Evolutionary conservation across 1,140 invertebrate genomes (phyloP), one percentile per base, ranked within the genome.

Genomic region (Campoletis sonorensis): DNA sequence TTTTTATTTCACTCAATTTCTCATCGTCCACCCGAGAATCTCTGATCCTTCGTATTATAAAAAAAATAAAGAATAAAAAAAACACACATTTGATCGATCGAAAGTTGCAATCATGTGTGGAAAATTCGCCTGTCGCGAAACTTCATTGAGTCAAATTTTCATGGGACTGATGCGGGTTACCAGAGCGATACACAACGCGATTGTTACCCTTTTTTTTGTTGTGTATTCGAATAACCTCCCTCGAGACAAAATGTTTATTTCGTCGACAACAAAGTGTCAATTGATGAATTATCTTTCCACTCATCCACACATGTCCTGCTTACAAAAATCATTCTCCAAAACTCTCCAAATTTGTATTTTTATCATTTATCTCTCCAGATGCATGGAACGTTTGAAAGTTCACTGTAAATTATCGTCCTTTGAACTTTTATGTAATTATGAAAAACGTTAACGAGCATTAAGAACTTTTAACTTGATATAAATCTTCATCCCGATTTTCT

Each of bases 61-160:
- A 45, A 45, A 45, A 64, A 30, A 11, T 26, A n/a, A n/a, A n/a
- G n/a, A n/a, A n/a, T n/a, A n/a, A n/a, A n/a, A n/a, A n/a, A n/a
- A n/a, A n/a, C n/a, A n/a, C n/a, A n/a, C n/a, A n/a, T 86, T 88
- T 92, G 91, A 92, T 92, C 81, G 89, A 92, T 91, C 88, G 84
- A 86, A 83, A 87, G 86, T 82, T 85, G 82, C 88, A 85, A 85
- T 91, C 89, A 88, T 87, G 89, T 89, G 88, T 91, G 85, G 88
- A 90, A 92, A 90, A 87, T 87, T 90, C 86, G 85, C 87, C 82
- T 81, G 79, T 81, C 87, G 85, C 86, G 80, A 86, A 83, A 87
- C 85, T 83, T 84, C 79, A 71, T 64, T 71, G 49, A 77, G 77
- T 71, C 81, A 21, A 79, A 82, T 79, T 79, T 82, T 75, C 77